A percentile compares a stretch with the other conserved stretches of the same genome.
Evolutionary conservation across 2,113 vertebrate species (phyloP).

Genomic region (Setophaga coronata): DNA sequence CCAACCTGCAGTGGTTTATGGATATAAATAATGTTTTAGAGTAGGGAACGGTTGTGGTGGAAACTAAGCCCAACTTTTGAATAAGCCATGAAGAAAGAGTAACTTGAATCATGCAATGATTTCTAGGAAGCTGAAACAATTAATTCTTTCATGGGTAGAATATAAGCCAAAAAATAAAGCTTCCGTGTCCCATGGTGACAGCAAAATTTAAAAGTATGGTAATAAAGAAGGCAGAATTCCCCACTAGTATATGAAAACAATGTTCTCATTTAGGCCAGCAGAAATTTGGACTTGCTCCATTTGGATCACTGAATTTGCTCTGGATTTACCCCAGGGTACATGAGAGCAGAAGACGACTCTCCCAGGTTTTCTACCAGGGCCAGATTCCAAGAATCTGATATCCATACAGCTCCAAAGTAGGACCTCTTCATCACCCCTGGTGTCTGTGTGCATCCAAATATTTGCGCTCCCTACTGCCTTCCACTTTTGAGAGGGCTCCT

Average conservation of each 20-base stretch:
- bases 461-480: background rate
- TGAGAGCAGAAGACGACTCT: background rate
- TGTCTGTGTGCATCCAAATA: background rate
- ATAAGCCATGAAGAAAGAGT: background rate
- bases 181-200: conserved; percentile 29
- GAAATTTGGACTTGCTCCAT: conserved; percentile 36
- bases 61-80: conserved; percentile 12
- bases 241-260: background rate
- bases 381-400: background rate
- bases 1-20: background rate
- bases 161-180: conserved; percentile 30
- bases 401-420: background rate
- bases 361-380: background rate
- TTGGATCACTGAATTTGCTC: background rate
- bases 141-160: conserved; percentile 28
- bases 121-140: conserved; percentile 49
- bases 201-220: conserved; percentile 13
- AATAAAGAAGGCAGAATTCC: conserved; percentile 29
- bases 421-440: background rate
- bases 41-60: background rate
- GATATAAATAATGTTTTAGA: conserved; percentile 33
- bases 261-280: conserved; percentile 1
- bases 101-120: conserved; percentile 9
- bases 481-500: background rate
- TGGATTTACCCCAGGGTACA: conserved; percentile 10